Evolutionary conservation across 23 tunicate genomes (phyloP).

Genomic region (Trididemnum nubilum): DNA sequence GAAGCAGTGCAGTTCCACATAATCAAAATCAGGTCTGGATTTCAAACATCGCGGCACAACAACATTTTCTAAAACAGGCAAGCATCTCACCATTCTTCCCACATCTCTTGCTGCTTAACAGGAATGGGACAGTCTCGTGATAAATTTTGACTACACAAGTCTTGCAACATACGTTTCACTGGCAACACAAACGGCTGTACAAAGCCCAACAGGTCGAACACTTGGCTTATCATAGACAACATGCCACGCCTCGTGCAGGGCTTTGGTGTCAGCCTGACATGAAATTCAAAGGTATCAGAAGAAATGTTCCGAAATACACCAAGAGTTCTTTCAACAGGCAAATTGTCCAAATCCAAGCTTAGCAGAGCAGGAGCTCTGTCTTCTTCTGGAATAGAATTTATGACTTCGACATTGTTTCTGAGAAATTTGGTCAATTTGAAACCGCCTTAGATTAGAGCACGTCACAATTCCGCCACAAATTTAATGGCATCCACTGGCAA

Average conservation of each 20-base stretch:
- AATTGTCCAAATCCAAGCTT: neutral
- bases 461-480: constrained; percentile 5
- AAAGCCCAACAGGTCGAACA: constrained; percentile 40
- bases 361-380: neutral
- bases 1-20: constrained; percentile 41
- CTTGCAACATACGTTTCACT: constrained; percentile 33
- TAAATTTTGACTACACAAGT: neutral
- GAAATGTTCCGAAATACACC: constrained; percentile 25
- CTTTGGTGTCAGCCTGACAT: constrained; percentile 14
- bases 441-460: constrained; percentile 17
- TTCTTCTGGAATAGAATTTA: neutral
- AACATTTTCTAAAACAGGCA: neutral
- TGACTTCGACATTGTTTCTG: neutral
- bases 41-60: neutral
- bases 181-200: constrained; percentile 54
- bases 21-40: neutral
- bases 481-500: neutral
- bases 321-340: constrained; percentile 30
- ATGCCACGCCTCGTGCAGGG: constrained; percentile 44
- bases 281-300: constrained; percentile 13
- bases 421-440: constrained; percentile 44
- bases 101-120: neutral
- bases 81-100: constrained; percentile 21
- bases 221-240: constrained; percentile 39
- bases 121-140: constrained; percentile 44